Conservation (phyloP, 2,888 invertebrate genomes). For the Sminthurides aquaticus region DNA sequence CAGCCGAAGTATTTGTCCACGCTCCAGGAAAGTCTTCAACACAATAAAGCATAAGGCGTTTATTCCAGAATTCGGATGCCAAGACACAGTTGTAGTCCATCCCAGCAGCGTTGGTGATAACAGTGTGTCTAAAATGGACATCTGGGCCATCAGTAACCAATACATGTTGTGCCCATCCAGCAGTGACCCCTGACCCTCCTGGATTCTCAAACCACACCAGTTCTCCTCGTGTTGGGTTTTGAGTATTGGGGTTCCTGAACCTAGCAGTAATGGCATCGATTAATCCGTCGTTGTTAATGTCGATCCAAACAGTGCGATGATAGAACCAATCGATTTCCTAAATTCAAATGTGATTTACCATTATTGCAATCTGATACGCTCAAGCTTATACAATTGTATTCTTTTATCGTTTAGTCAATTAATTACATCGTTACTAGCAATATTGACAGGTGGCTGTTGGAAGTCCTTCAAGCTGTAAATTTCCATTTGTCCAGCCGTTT, state of each 20-base stretch:
- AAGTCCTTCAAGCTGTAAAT: constrained; percentile 40
- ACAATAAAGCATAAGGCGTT: constrained; percentile 41
- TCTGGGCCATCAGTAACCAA: constrained; percentile 40
- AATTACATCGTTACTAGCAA: constrained; percentile 37
- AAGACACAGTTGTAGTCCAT: constrained; percentile 39
- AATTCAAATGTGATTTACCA: not conserved
- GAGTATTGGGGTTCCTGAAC: constrained; percentile 25
- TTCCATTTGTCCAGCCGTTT: constrained; percentile 43
- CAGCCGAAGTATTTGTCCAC: constrained; percentile 34
- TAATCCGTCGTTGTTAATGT: constrained; percentile 44
- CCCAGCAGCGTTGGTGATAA: constrained; percentile 32
- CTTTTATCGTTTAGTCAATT: not conserved
- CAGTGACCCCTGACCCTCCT: constrained; percentile 17
- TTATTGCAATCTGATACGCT: too few species aligned
- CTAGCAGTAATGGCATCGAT: constrained; percentile 43
- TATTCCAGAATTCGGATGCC: constrained; percentile 44
- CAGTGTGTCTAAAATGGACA: constrained; percentile 42
- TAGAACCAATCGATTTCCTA: constrained; percentile 42
- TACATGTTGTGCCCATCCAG: constrained; percentile 42
- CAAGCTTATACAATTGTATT: not conserved
- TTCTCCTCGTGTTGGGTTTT: constrained; percentile 18
- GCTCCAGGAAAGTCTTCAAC: constrained; percentile 29
- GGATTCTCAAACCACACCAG: constrained; percentile 44
- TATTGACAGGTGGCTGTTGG: constrained; percentile 32
- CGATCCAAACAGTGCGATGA: constrained; percentile 44